Base-by-base conservation (phyloP, 2,888 invertebrate species). In the Habrosyne pyritoides region DNA sequence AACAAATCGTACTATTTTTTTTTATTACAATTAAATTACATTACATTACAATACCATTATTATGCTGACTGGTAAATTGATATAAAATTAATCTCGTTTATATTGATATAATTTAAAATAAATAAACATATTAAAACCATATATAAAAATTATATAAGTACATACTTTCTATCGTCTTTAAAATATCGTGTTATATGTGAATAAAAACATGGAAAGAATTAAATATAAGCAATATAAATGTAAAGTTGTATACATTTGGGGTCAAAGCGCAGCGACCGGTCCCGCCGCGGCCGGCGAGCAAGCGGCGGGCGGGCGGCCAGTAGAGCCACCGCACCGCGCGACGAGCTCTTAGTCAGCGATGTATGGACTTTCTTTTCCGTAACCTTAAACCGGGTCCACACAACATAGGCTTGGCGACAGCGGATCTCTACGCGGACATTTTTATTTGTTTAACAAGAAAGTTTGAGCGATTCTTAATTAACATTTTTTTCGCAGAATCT, bases 311-410 rank as follows among this genome's bases (percentile, higher is more conserved):
- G 56, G 61, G 56, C 26, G 55, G 33, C 33, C n/a, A n/a, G 33
- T 33, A n/a, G n/a, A 33, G 33, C 33, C 33, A n/a, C 33, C 33
- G 33, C n/a, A n/a, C n/a, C 12, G 33, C 33, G 30, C 30, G 24
- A 36, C 24, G 26, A 47, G 21, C 26, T n/a, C 52, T 48, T 46
- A 47, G 14, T 28, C 21, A 46, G 64, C 67, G 67, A 71, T 75
- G 64, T 74, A 74, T 76, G 78, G 74, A 89, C 91, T 90, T 90
- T 91, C 91, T 89, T 90, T 90, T 90, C 86, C 84, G 79, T 81
- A 78, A 84, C 80, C 77, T 83, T 80, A 76, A 66, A 67, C 66
- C 71, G 72, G 61, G 69, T 61, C 57, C 63, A 57, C 56, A 71
- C 57, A 53, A 49, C 62, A 65, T 56, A 60, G 22, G 33, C 54